These are phyloP conservation scores for Orycteropus afer DNA, from an alignment of 2,113 vertebrate species.

Conservation along the genomic window DNA sequence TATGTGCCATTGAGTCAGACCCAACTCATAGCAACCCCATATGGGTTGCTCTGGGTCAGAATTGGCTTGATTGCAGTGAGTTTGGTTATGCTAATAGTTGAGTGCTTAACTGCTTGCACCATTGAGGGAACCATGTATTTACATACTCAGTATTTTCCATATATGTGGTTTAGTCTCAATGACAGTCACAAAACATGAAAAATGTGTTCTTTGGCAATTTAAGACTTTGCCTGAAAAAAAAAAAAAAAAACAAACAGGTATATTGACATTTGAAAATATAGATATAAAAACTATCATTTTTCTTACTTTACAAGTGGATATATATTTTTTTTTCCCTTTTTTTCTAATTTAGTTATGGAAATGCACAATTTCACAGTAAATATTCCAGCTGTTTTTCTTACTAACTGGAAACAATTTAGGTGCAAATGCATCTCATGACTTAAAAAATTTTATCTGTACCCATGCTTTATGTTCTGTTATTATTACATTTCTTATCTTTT, in stretches of 20 bases:
- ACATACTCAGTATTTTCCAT: no score
- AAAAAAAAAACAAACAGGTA: no score
- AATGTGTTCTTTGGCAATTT: background rate
- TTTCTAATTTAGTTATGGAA: background rate
- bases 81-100: background rate
- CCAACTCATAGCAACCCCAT: no score
- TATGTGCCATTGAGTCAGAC: no score
- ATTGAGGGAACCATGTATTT: background rate
- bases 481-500: background rate
- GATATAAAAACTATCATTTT: background rate
- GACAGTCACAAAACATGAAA: background rate
- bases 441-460: background rate
- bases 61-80: no score
- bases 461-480: no score
- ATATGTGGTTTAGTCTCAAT: background rate
- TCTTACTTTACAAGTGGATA: background rate
- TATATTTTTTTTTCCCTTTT: background rate
- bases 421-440: background rate
- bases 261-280: background rate
- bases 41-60: no score
- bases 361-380: background rate
- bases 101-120: background rate
- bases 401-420: background rate
- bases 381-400: background rate
- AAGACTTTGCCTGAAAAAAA: background rate